Base-by-base conservation (phyloP, 2,797 vertebrate species). In the Notamacropus eugenii region DNA sequence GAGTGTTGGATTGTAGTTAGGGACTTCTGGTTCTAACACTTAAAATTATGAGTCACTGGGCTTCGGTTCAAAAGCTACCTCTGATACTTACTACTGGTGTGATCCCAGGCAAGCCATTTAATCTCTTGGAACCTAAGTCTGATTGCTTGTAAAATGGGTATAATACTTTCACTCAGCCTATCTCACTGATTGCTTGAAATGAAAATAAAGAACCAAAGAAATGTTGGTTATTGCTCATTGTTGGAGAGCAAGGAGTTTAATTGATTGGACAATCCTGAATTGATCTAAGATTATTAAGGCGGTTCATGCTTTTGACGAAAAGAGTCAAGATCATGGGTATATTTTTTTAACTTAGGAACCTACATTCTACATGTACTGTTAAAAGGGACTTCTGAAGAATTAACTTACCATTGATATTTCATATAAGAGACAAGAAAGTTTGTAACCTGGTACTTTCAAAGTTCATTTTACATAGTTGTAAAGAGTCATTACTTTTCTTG, bases 391-490 rank as follows among this genome's bases (percentile, higher is more conserved):
- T 58, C 24, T 0, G 28, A 74, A 31, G 95, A 95, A 82, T 96
- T 96, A 55, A 91, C 4, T 6, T 0, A 0, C 95, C 96, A 94
- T 54, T 50, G 50, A 22, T 96, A 59, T 96, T 97, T 96, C 97
- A 34, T 0, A 55, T 46, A 91, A 62, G n/a, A 90, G 92, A 95
- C 0, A 16, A 95, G 55, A 92, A 96, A 94, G 12, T 95, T 91
- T 1, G 4, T 91, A 97, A 95, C 62, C 92, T 95, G 95, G 55
- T 54, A 90, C 95, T 91, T 52, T 91, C 58, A 93, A 93, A 92
- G 59, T 52, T 97, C 92, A 56, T 4, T 0, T 90, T 12, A 94
- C 4, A 40, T 28, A 0, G 0, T 13, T 59, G 0, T 54, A 62
- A n/a, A 57, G 22, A 54, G 27, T 62, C 93, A 62, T 93, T 62